These are phyloP conservation scores for Julus scanicus DNA, from an alignment of 2,888 invertebrate species.

Conservation along the genomic window DNA sequence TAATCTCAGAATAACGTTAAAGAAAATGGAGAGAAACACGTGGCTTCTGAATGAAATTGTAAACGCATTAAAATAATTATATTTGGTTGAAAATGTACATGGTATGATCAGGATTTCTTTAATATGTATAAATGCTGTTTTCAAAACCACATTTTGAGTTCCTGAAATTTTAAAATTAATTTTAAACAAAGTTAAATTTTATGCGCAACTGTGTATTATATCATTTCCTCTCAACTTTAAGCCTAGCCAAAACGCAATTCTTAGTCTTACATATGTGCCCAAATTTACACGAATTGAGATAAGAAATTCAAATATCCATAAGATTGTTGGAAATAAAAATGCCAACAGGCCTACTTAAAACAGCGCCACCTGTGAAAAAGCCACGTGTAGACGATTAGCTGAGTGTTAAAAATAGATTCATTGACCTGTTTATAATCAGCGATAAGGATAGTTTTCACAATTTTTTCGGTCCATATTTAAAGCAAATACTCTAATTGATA, in stretches of 20 bases:
- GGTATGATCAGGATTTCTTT: too few relatives aligned
- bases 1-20: not conserved
- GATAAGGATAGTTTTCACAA: too few relatives aligned
- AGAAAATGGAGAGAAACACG: not conserved
- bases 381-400: not conserved
- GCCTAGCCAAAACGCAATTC: not conserved
- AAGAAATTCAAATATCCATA: not conserved
- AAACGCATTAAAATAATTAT: too few relatives aligned
- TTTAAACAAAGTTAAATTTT: not conserved
- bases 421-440: not conserved
- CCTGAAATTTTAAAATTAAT: not conserved
- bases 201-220: not conserved
- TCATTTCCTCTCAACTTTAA: not conserved
- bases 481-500: too few relatives aligned
- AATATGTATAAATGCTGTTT: not conserved
- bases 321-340: not conserved
- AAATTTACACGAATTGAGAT: conserved; percentile 16
- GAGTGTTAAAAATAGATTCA: not conserved
- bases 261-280: not conserved
- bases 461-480: too few relatives aligned
- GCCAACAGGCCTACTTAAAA: not conserved
- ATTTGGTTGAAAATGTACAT: too few relatives aligned
- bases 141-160: not conserved
- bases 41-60: not conserved
- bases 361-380: not conserved